Base-by-base conservation (phyloP, 2,797 vertebrate species). In the Oreochromis grahami region DNA sequence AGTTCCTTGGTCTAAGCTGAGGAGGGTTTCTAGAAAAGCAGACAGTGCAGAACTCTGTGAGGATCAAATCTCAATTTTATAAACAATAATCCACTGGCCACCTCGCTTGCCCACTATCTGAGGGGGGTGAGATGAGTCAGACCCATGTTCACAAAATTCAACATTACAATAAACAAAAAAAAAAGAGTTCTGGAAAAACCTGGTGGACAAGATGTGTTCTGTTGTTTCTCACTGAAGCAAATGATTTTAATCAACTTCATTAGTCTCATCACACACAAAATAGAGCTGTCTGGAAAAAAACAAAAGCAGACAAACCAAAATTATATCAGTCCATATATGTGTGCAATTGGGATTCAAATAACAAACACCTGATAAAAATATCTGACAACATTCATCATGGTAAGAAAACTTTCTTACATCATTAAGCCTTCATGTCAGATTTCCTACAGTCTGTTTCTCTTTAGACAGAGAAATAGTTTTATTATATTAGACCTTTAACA, bases 1-100 rank as follows among this genome's bases (percentile, higher is more conserved):
- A 81, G 84, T 79, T 89, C 81, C 89, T 89, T 90, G 82, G 60
- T 56, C 78, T 78, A 77, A 90, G 79, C 86, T 80, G 91, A 76
- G 81, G 79, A 45, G 89, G 78, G 87, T 88, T 81, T 84, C 50
- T 84, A 65, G 77, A 92, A 91, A 32, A 92, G 90, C 88, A 91
- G 65, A 85, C 77, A 45, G 52, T 34, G 8, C 65, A 55, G 56
- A n/a, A 52, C 78, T 86, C 80, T 82, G 58, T 82, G 85, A 84
- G 43, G 52, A 91, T 88, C 88, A 72, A 51, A 72, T 85, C 77
- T 51, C 9, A 8, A 77, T 83, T 48, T 76, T 79, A 41, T 82
- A 90, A 92, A 91, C 86, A 85, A 29, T 7, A 24, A 86, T 82
- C 76, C 58, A 52, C 14, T 15, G 24, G 70, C 51, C 13, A 78